Conservation (phyloP, 2,113 vertebrate genomes). For the Neopipo cinnamomea region DNA sequence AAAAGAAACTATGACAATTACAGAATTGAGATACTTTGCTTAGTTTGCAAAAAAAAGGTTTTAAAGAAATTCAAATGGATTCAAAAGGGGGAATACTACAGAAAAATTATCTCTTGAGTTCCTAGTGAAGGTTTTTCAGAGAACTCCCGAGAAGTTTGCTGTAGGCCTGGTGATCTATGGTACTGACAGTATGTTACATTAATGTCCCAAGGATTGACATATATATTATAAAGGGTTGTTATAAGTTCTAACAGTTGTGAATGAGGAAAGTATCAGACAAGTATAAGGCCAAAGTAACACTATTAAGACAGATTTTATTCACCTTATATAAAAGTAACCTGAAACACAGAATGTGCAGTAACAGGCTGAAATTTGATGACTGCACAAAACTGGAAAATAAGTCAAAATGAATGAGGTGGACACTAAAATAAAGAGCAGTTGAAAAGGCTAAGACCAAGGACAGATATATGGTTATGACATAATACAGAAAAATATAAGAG, state of each 20-base stretch:
- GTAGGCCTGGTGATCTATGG: slow-evolving; percentile 7
- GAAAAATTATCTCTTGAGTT: not conserved
- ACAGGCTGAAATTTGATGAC: slow-evolving; percentile 61
- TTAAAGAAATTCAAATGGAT: slow-evolving; percentile 3
- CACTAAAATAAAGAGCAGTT: slow-evolving; percentile 55
- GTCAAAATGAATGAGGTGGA: slow-evolving; percentile 52
- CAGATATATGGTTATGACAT: slow-evolving; percentile 61
- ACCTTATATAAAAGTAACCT: slow-evolving; percentile 34
- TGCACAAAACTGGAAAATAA: slow-evolving; percentile 59
- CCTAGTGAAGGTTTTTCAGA: not conserved
- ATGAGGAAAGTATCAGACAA: not conserved
- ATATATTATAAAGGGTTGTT: slow-evolving; percentile 37
- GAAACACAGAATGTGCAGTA: slow-evolving; percentile 48
- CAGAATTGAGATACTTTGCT: not conserved
- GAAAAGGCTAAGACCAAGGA: slow-evolving; percentile 55
- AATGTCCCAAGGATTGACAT: slow-evolving; percentile 38
- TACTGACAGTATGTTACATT: slow-evolving; percentile 19
- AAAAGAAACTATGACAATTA: not conserved
- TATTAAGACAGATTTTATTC: slow-evolving; percentile 58
- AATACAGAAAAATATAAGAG: slow-evolving; percentile 58
- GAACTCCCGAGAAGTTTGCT: not conserved
- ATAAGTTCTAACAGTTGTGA: slow-evolving; percentile 22
- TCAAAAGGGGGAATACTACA: not conserved
- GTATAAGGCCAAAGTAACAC: slow-evolving; percentile 48
- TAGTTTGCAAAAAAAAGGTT: not conserved